A percentile compares a stretch with the other conserved stretches of the same genome.
These are phyloP conservation scores for Drosophila pachea DNA, from an alignment of 1,140 invertebrate genomes.

Conservation along the genomic window DNA sequence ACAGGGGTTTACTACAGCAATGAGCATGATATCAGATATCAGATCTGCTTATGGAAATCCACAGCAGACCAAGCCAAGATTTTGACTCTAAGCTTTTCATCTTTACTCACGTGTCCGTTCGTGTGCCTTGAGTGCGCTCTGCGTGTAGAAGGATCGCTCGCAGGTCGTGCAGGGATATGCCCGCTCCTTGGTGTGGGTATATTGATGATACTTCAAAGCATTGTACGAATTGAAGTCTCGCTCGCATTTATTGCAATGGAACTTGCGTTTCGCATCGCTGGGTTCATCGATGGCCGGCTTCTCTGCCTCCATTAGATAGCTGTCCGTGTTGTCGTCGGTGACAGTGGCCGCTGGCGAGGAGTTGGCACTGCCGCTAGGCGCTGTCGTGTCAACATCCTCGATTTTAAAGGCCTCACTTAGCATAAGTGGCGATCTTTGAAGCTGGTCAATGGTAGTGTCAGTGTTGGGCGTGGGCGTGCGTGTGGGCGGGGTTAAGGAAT, in stretches of 20 bases:
- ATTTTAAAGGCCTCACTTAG: slow-evolving; percentile 52
- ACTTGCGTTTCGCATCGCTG: slow-evolving; percentile 45
- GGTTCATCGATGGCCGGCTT: slow-evolving; percentile 10
- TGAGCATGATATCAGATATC: background rate
- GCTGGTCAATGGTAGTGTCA: slow-evolving; percentile 48
- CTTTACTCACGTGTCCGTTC: slow-evolving; percentile 80
- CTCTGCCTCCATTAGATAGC: slow-evolving; percentile 30
- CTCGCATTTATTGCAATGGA: slow-evolving; percentile 83
- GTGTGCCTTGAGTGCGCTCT: slow-evolving; percentile 88
- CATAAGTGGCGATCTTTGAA: slow-evolving; percentile 48
- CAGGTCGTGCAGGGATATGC: slow-evolving; percentile 90
- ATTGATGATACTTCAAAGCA: slow-evolving; percentile 90
- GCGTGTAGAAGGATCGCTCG: slow-evolving; percentile 85
- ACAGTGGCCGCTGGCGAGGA: slow-evolving; percentile 35
- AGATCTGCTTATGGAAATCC: background rate
- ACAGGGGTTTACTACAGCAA: background rate
- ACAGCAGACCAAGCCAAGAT: no score
- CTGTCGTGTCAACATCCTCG: slow-evolving; percentile 42
- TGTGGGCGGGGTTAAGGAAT: slow-evolving; percentile 11
- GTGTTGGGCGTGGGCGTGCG: slow-evolving; percentile 19
- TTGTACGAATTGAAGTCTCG: slow-evolving; percentile 89
- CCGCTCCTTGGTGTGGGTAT: slow-evolving; percentile 87
- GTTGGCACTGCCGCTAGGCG: slow-evolving; percentile 13
- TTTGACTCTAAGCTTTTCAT: no score
- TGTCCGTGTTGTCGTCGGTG: slow-evolving; percentile 34